Percentiles rank a stretch among this genome's conserved stretches.
phyloP scores from a whole-genome alignment of 2,113 vertebrate genomes.

The Eira barbara region DNA sequence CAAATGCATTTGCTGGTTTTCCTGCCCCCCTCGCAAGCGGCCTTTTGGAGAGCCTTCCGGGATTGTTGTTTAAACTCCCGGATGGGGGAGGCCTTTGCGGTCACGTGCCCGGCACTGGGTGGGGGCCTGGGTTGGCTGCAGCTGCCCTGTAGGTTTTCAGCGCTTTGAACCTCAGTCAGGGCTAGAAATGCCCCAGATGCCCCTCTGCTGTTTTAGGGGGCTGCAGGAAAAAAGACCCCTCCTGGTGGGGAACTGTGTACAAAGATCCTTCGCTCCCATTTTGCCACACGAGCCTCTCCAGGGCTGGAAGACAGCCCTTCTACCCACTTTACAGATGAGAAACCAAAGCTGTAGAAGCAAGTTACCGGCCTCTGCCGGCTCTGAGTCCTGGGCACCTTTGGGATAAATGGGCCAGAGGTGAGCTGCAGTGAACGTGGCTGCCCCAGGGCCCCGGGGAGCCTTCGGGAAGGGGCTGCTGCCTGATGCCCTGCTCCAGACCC shows the following conservation, averaged over 20 bases:
- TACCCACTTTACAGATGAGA: not conserved
- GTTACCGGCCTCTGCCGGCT: not conserved
- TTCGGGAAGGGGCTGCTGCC: no score
- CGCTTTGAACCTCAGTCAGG: not conserved
- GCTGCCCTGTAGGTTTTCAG: not conserved
- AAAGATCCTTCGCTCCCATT: not conserved
- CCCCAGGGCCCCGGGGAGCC: accelerated
- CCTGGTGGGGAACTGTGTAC: no score
- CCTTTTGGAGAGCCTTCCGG: not conserved
- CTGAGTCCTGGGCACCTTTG: not conserved
- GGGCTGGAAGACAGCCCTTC: not conserved
- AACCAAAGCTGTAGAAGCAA: not conserved
- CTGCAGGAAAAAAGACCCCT: accelerated
- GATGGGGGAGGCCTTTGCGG: not conserved
- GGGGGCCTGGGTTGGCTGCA: no score
- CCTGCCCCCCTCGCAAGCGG: not conserved
- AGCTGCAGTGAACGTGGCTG: not conserved
- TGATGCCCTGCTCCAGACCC: accelerated
- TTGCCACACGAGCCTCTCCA: accelerated
- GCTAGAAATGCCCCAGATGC: accelerated
- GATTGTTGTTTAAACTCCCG: not conserved
- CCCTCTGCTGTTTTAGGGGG: not conserved
- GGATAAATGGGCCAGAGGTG: not conserved
- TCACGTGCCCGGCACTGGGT: not conserved
- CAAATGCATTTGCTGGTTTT: not conserved